Percentiles rank a stretch among this genome's conserved stretches.
Evolutionary conservation across 92 coral and sea anemone species (phyloP).

Genomic region (Phenganax marumi): DNA sequence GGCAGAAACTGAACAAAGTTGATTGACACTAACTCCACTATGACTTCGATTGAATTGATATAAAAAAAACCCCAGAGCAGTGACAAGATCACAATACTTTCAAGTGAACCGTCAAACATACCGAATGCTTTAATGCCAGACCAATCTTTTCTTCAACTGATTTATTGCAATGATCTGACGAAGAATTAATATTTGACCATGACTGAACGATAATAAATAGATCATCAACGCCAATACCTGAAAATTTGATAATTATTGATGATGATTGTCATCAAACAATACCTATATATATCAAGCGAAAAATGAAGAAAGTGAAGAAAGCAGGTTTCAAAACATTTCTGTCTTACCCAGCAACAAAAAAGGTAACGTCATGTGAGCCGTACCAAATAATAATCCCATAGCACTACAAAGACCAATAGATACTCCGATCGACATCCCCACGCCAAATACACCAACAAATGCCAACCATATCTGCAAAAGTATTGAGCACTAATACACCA

Average conservation of each 20-base stretch:
- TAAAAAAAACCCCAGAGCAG: no score
- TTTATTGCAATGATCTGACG: constrained; percentile 52
- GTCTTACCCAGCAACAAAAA: constrained; percentile 88
- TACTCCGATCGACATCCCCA: constrained; percentile 87
- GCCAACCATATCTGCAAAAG: constrained; percentile 77
- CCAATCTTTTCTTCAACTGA: constrained; percentile 75
- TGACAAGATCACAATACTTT: no score
- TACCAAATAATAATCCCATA: constrained; percentile 86
- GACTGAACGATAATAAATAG: constrained; percentile 96
- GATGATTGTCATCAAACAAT: neutral
- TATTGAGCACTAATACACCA: no score
- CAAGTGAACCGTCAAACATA: constrained; percentile 47
- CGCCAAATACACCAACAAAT: constrained; percentile 74
- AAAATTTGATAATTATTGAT: neutral
- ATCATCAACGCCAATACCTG: constrained; percentile 96
- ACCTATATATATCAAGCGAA: neutral
- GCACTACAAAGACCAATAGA: constrained; percentile 94
- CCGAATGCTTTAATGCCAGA: constrained; percentile 81
- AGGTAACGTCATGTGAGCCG: constrained; percentile 85
- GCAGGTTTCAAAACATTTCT: neutral
- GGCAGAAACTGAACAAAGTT: neutral
- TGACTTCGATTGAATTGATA: neutral
- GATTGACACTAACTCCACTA: neutral
- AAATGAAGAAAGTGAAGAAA: no score
- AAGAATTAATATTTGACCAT: constrained; percentile 61